These are phyloP conservation scores for Eupithecia tripunctaria DNA, from an alignment of 2,888 invertebrate genomes.

Conservation along the genomic window DNA sequence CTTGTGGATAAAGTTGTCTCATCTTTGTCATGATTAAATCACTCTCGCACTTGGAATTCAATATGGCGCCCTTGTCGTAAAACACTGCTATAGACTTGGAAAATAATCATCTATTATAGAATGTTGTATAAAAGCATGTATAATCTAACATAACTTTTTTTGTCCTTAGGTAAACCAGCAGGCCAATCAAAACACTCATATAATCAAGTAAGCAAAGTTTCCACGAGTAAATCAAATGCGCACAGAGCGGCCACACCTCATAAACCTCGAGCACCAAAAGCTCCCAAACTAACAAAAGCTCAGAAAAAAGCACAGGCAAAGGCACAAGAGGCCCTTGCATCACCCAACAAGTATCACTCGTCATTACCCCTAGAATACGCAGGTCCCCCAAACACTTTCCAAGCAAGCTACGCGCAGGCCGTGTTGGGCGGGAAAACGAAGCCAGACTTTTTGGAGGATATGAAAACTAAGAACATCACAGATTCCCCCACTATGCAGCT, in stretches of 20 bases:
- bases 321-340: constrained; percentile 57
- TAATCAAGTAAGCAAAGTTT: constrained; percentile 82
- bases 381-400: constrained; percentile 75
- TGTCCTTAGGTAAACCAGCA: constrained; percentile 73
- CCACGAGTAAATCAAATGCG: constrained; percentile 78
- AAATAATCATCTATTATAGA: not conserved
- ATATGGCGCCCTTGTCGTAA: not conserved
- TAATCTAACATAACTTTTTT: constrained; percentile 7
- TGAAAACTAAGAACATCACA: constrained; percentile 65
- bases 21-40: not conserved
- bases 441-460: constrained; percentile 67
- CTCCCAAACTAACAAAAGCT: constrained; percentile 56
- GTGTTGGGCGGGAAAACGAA: constrained; percentile 70
- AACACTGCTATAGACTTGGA: not conserved
- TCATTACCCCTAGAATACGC: constrained; percentile 67
- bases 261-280: constrained; percentile 66
- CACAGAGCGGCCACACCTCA: constrained; percentile 59
- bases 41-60: not conserved
- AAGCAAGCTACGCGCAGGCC: constrained; percentile 79
- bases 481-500: constrained; percentile 76
- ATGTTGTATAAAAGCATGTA: not conserved
- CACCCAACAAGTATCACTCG: constrained; percentile 65
- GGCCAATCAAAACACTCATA: constrained; percentile 81
- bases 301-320: constrained; percentile 67
- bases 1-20: not conserved